Conservation (phyloP, 2,797 vertebrate species). For the Anabas testudineus region DNA sequence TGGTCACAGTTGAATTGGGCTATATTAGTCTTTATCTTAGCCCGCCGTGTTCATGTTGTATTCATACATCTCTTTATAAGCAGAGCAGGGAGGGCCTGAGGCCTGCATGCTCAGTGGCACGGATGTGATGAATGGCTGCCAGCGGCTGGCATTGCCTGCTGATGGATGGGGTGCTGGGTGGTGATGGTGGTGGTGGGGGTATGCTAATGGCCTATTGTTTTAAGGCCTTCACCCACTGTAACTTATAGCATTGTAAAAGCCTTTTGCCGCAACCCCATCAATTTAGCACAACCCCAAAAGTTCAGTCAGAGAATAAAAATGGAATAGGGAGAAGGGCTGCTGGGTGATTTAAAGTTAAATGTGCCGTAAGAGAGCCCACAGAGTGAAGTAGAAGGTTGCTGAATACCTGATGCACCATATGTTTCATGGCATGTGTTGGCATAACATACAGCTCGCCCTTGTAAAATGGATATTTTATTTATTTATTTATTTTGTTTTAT, state of each 20-base stretch:
- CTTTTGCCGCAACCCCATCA: constrained; percentile 60
- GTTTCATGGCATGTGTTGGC: constrained; percentile 46
- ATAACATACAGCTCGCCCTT: constrained; percentile 44
- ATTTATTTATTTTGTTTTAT: constrained; percentile 11
- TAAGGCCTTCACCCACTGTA: constrained; percentile 65
- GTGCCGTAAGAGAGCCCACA: constrained; percentile 25
- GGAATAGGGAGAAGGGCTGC: constrained; percentile 28
- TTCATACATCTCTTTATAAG: constrained; percentile 71
- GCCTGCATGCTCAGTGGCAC: constrained; percentile 54
- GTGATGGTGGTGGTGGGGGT: constrained; percentile 11
- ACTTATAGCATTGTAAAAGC: constrained; percentile 66
- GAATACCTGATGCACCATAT: constrained; percentile 44
- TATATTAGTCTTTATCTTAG: constrained; percentile 63
- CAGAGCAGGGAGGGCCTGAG: constrained; percentile 44
- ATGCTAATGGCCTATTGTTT: constrained; percentile 79
- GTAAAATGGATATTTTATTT: constrained; percentile 59
- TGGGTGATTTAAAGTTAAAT: constrained; percentile 65
- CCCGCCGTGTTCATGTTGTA: constrained; percentile 47
- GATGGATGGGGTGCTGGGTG: constrained; percentile 58
- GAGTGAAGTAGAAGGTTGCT: constrained; percentile 39
- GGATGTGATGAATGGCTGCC: constrained; percentile 73
- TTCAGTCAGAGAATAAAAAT: constrained; percentile 59
- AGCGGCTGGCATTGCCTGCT: constrained; percentile 52
- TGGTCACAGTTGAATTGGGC: constrained; percentile 53
- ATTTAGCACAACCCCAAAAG: constrained; percentile 69